A percentile compares a stretch with the other conserved stretches of the same genome.
Evolutionary conservation across 2,797 vertebrate genomes (phyloP).

Genomic region (Sternotherus odoratus): DNA sequence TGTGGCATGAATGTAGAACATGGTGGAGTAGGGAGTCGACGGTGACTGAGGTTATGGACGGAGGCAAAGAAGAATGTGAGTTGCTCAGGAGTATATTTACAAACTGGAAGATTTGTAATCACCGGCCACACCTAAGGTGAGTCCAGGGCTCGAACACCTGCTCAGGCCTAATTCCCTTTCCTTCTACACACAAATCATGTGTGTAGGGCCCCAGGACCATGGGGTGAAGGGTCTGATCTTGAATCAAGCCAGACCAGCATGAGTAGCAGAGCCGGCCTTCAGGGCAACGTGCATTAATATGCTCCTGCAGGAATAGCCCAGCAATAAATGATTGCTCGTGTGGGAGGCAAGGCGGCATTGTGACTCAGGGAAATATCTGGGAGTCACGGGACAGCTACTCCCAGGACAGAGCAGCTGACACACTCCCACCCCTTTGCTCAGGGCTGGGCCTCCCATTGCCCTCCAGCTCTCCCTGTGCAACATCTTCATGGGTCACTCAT

Average conservation of each 20-base stretch:
- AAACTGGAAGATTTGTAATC: background rate
- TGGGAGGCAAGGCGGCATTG: background rate
- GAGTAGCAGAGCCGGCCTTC: background rate
- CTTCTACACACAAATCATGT: background rate
- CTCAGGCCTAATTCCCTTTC: background rate
- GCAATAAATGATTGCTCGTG: no score
- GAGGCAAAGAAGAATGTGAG: background rate
- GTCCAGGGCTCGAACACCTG: background rate
- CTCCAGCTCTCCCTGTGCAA: background rate
- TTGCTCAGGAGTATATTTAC: background rate
- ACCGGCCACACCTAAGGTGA: background rate
- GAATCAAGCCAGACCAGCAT: background rate
- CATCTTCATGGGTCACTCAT: background rate
- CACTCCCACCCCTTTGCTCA: background rate
- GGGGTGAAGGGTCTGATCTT: background rate
- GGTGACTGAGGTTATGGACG: background rate
- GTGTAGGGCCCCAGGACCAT: background rate
- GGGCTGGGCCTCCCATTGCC: background rate
- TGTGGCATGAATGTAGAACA: background rate
- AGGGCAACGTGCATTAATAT: fast-evolving
- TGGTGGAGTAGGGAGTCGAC: background rate
- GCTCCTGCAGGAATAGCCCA: background rate
- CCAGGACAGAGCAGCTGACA: background rate
- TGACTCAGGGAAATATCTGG: background rate
- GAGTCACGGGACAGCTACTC: no score